These are phyloP conservation scores for Neolamprologus falcicula DNA, from an alignment of 2,113 vertebrate species.

Conservation along the genomic window DNA sequence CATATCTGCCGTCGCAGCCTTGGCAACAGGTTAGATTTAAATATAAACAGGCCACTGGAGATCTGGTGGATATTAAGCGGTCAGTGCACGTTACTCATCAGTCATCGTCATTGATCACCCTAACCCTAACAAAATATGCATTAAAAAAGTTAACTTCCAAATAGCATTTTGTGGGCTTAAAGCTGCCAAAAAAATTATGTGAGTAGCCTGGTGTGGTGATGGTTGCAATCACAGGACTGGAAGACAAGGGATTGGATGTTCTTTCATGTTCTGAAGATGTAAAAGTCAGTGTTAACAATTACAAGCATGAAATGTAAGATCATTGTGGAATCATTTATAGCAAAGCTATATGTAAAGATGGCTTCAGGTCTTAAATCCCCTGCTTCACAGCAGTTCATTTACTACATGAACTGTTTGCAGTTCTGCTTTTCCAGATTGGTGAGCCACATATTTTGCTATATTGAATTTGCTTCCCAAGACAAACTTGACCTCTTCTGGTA, in stretches of 20 bases:
- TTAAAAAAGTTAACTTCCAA: neutral
- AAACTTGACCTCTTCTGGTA: conserved; percentile 22
- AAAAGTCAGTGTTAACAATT: neutral
- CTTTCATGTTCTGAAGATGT: neutral
- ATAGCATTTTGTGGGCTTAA: neutral
- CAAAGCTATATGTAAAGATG: neutral
- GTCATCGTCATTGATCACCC: neutral
- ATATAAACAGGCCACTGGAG: neutral
- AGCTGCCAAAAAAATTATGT: neutral
- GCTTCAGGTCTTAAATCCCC: neutral
- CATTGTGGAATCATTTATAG: neutral
- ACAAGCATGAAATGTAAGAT: neutral
- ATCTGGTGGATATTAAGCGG: neutral
- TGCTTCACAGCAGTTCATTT: neutral
- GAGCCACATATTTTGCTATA: neutral
- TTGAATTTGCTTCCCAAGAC: neutral
- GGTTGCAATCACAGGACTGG: neutral
- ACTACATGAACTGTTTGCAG: neutral
- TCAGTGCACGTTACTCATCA: neutral
- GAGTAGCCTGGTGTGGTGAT: neutral
- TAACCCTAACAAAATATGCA: neutral
- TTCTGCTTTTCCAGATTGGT: neutral
- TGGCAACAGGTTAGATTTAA: neutral
- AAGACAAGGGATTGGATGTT: neutral
- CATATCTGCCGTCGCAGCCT: neutral